Conservation (phyloP, 2,888 invertebrate species). For the Acleris sparsana region DNA sequence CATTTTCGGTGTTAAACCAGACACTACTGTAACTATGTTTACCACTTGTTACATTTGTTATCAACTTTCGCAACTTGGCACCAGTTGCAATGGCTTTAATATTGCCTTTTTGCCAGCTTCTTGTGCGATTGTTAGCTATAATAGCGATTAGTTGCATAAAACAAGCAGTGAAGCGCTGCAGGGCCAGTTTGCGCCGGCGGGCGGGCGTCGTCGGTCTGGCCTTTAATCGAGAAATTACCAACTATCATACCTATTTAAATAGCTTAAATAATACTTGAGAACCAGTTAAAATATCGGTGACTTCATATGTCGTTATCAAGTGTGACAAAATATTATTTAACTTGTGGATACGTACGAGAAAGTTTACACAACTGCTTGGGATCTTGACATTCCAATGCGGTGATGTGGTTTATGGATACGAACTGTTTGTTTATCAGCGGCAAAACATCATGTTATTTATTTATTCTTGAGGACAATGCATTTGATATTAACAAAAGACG, state of each 20-base stretch:
- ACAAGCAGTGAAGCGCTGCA: constrained; percentile 51
- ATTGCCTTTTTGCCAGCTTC: constrained; percentile 12
- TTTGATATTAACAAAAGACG: too few relatives aligned
- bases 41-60: constrained; percentile 21
- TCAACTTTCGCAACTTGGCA: constrained; percentile 28
- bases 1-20: constrained; percentile 9
- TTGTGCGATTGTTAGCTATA: constrained; percentile 36
- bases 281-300: not conserved
- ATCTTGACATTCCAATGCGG: constrained; percentile 45
- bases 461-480: not conserved
- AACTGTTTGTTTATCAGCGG: too few relatives aligned
- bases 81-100: constrained; percentile 27
- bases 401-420: constrained; percentile 37
- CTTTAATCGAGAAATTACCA: constrained; percentile 30
- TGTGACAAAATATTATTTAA: constrained; percentile 11
- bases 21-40: constrained; percentile 15
- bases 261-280: not conserved
- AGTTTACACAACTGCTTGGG: constrained; percentile 52
- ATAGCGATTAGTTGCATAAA: constrained; percentile 69
- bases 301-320: not conserved
- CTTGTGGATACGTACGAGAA: constrained; percentile 48
- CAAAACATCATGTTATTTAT: not conserved
- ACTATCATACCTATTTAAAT: constrained; percentile 14
- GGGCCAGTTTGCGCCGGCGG: constrained; percentile 58
- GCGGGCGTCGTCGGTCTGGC: constrained; percentile 57